Percentiles rank a stretch among this genome's conserved stretches.
Evolutionary conservation across 2,113 vertebrate genomes (phyloP).

Genomic region (Isurus oxyrinchus): DNA sequence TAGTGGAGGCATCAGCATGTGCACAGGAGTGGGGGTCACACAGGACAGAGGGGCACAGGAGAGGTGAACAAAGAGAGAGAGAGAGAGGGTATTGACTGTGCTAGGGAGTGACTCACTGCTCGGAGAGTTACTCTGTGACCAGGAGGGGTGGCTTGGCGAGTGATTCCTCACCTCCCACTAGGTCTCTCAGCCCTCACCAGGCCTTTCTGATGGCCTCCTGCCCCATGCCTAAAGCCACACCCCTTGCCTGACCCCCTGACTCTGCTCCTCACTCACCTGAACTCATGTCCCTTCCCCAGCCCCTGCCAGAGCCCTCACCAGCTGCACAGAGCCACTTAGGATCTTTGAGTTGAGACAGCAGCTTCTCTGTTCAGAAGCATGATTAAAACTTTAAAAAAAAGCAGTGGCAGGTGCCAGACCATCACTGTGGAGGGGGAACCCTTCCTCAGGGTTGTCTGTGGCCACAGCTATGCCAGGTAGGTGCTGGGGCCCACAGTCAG

Average conservation of each 20-base stretch:
- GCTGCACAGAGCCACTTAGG: neutral
- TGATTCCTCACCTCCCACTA: neutral
- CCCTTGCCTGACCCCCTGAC: neutral
- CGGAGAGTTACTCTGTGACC: neutral
- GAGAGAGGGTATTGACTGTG: no score
- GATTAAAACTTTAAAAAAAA: neutral
- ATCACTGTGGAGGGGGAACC: no score
- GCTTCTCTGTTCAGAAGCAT: neutral
- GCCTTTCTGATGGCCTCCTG: neutral
- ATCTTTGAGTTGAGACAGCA: neutral
- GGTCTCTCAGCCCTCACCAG: neutral
- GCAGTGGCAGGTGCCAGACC: no score
- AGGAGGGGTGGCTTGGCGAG: neutral
- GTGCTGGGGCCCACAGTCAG: neutral
- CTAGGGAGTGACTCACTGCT: neutral
- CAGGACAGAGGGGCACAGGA: neutral
- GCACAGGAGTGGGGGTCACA: neutral
- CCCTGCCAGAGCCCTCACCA: neutral
- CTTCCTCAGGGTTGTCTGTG: no score
- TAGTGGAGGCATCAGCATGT: neutral
- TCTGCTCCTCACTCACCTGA: neutral
- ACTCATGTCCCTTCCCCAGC: neutral
- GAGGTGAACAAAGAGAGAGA: neutral
- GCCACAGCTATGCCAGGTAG: no score
- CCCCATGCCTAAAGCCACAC: neutral